Percentiles rank a stretch among this genome's conserved stretches.
These are phyloP conservation scores for pig (Sus scrofa) DNA, from an alignment of 2,113 vertebrate species.

Conservation along the genomic window DNA sequence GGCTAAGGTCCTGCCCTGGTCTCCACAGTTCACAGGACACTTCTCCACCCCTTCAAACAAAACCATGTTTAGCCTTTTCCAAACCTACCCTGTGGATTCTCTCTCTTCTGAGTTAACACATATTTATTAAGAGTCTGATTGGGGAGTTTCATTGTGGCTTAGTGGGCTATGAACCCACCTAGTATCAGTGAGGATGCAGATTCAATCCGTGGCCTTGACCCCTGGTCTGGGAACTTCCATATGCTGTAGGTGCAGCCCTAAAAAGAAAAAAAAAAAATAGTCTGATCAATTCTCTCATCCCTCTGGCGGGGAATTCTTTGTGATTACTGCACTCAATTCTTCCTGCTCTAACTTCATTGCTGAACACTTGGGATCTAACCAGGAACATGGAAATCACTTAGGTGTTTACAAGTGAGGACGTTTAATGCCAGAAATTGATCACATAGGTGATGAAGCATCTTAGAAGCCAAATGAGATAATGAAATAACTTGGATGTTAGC, in stretches of 20 bases:
- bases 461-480: neutral
- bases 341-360: neutral
- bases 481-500: neutral
- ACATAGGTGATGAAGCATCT: neutral
- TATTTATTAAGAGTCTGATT: neutral
- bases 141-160: no score
- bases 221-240: no score
- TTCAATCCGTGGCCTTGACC: no score
- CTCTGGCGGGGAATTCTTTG: neutral
- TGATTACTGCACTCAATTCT: neutral
- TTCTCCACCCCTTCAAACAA: neutral
- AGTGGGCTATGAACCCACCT: no score
- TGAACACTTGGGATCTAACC: neutral
- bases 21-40: neutral
- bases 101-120: neutral
- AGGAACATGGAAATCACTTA: neutral
- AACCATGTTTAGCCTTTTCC: neutral
- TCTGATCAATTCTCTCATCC: neutral
- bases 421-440: neutral
- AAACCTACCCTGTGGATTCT: rapidly evolving
- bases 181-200: no score
- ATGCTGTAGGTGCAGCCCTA: no score
- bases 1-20: neutral
- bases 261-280: no score
- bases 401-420: neutral